These are phyloP conservation scores for Zonotrichia leucophrys DNA, from an alignment of 2,113 vertebrate genomes.

Conservation along the genomic window DNA sequence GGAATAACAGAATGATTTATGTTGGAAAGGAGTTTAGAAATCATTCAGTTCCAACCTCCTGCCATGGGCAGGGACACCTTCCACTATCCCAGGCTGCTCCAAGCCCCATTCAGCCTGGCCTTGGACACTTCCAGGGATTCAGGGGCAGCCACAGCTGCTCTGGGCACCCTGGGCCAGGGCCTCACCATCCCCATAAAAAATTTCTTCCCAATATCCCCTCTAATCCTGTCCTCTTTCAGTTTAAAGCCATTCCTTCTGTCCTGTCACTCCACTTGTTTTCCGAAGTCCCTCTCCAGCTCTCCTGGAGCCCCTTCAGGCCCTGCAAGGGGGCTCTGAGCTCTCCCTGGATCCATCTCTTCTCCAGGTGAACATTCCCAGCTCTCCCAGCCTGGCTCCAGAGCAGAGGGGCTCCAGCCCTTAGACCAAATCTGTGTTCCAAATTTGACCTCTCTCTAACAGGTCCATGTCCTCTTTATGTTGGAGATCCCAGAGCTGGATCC, in stretches of 20 bases:
- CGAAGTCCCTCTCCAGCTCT: background rate
- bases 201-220: background rate
- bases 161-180: background rate
- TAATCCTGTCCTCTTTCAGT: background rate
- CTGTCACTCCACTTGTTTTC: background rate
- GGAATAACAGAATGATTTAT: background rate
- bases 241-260: background rate
- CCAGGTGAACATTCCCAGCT: background rate
- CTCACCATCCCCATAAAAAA: accelerated
- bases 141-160: background rate
- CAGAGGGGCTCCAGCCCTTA: background rate
- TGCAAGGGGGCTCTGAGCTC: accelerated
- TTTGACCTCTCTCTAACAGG: background rate
- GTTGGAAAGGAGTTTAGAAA: background rate
- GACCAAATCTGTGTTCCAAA: background rate
- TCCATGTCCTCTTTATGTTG: background rate
- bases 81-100: accelerated
- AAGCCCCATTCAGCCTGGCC: accelerated
- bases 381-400: background rate
- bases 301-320: background rate
- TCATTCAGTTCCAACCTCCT: accelerated
- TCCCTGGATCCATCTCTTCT: background rate
- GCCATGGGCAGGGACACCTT: background rate
- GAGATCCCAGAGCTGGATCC: background rate
- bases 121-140: background rate